Conservation (phyloP, 2,888 invertebrate genomes). For the Hydraecia micacea region DNA sequence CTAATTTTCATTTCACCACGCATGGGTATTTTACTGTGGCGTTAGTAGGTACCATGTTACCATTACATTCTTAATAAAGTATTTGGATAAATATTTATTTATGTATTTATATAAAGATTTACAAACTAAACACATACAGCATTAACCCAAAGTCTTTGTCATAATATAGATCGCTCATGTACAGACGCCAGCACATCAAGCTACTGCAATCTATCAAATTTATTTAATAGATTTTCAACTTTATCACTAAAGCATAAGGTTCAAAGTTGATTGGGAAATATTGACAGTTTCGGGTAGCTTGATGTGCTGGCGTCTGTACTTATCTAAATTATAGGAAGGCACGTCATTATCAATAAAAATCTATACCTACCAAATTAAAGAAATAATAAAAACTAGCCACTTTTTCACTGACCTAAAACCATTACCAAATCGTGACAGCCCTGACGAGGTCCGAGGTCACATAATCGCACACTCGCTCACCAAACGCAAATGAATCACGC, state of each 20-base stretch:
- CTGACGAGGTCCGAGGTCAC: conserved; percentile 73
- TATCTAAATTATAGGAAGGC: background rate
- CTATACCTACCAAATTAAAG: background rate
- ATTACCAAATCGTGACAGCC: conserved; percentile 40
- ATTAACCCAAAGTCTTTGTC: too few species aligned
- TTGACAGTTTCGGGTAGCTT: too few species aligned
- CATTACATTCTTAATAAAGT: background rate
- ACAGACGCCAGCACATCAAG: too few species aligned
- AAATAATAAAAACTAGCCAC: background rate
- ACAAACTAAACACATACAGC: too few species aligned
- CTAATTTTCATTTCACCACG: background rate
- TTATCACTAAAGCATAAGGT: too few species aligned
- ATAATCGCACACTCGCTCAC: conserved; percentile 46
- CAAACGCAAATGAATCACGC: conserved; percentile 77
- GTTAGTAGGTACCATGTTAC: background rate
- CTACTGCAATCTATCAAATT: too few species aligned
- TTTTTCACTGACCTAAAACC: background rate
- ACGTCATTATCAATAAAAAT: background rate
- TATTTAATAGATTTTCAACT: too few species aligned
- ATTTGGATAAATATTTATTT: background rate
- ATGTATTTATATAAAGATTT: background rate
- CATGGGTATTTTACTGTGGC: conserved; percentile 8
- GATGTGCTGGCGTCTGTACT: too few species aligned
- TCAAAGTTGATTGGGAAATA: too few species aligned
- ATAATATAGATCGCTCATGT: background rate